phyloP scores from a whole-genome alignment of 1,140 invertebrate species.

The Brachionus manjavacas region DNA sequence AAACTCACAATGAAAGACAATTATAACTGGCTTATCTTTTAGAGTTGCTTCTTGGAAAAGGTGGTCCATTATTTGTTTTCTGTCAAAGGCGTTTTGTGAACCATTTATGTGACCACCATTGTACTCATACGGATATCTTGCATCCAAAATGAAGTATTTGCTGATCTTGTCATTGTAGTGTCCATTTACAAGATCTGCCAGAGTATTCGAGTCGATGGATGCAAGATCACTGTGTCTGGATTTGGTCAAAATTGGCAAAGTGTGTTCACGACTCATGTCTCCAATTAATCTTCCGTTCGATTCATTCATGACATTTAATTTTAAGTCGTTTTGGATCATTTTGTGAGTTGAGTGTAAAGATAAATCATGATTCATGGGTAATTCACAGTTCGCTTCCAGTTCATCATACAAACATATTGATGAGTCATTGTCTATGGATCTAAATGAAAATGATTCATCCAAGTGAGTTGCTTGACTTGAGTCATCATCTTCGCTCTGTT shows the following conservation, averaged over 20 bases:
- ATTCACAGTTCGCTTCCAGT: not conserved
- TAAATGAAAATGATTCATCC: not conserved
- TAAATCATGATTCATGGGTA: not conserved
- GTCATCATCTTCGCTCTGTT: not conserved
- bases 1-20: constrained; percentile 98
- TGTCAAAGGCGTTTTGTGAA: constrained; percentile 75
- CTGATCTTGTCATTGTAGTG: not conserved
- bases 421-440: not conserved
- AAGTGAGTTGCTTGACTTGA: constrained; percentile 15
- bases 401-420: constrained; percentile 8
- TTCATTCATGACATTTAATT: not conserved
- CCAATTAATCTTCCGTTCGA: not conserved
- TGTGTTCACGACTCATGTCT: not conserved
- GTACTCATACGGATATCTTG: constrained; percentile 90
- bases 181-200: not conserved
- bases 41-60: constrained; percentile 54
- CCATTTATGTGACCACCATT: constrained; percentile 85
- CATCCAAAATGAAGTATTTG: constrained; percentile 56
- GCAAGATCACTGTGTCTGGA: constrained; percentile 14
- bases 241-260: not conserved
- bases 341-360: not conserved
- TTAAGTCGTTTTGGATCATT: not conserved
- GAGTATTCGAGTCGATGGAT: not conserved
- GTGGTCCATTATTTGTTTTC: constrained; percentile 66
- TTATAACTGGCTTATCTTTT: constrained; percentile 64